phyloP scores from a whole-genome alignment of 2,888 invertebrate species.

The Andrena haemorrhoa region DNA sequence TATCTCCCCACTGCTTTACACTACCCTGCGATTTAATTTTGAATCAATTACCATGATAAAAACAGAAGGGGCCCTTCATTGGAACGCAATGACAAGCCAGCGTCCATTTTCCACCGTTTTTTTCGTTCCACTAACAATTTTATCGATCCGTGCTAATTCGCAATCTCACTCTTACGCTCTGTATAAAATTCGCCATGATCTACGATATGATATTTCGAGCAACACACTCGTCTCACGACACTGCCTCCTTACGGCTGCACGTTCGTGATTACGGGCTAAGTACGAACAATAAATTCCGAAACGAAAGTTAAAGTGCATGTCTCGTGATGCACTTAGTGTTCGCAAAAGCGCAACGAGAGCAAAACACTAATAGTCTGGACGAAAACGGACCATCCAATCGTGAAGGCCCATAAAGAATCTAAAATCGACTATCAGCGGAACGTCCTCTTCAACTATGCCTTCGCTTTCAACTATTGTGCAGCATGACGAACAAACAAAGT shows the following conservation, averaged over 20 bases:
- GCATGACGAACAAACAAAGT: slow-evolving; percentile 70
- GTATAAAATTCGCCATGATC: background rate
- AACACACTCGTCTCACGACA: background rate
- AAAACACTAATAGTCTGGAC: slow-evolving; percentile 68
- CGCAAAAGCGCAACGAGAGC: slow-evolving; percentile 75
- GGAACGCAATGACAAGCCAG: too few species aligned
- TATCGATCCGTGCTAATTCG: background rate
- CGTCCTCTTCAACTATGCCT: slow-evolving; percentile 66
- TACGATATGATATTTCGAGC: background rate
- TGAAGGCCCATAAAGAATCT: slow-evolving; percentile 67
- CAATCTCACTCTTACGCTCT: background rate
- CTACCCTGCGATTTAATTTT: too few species aligned
- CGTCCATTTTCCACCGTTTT: background rate
- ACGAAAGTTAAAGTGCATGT: slow-evolving; percentile 71
- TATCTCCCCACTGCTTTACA: too few species aligned
- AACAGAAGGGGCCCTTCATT: too few species aligned
- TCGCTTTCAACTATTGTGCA: slow-evolving; percentile 70
- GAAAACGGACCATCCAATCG: slow-evolving; percentile 59
- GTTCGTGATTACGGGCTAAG: slow-evolving; percentile 66
- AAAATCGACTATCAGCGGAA: slow-evolving; percentile 68
- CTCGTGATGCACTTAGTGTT: slow-evolving; percentile 75
- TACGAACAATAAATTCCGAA: slow-evolving; percentile 73
- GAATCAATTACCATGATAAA: too few species aligned
- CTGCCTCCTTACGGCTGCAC: slow-evolving; percentile 38
- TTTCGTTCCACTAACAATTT: background rate